Base-by-base conservation (phyloP, 2,888 invertebrate genomes). In the Chymomyza fuscimana region DNA sequence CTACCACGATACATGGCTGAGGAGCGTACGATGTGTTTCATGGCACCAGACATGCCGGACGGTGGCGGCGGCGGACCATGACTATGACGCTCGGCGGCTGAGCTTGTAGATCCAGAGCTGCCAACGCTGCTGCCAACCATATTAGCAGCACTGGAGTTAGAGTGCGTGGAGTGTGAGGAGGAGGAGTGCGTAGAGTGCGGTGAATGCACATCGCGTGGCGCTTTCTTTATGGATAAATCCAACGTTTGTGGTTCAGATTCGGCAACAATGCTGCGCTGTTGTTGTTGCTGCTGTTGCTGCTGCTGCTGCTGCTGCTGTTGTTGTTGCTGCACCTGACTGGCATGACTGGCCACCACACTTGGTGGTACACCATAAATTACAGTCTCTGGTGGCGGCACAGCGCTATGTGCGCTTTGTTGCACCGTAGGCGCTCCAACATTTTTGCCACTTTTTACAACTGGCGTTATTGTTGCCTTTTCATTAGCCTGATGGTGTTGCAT, bases 151-250 rank as follows among this genome's bases (percentile, higher is more conserved):
- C 90, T 19, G 12, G 54, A 54, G 54, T n/a, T 54, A 2, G 54
- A 54, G 40, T 46, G 40, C 40, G 40, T 46, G 40, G 40, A 46
- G 40, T 46, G 40, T 46, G 40, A 46, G 40, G 40, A 46, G 40
- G 40, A 32, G 51, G 51, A 51, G 16, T 51, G 51, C 85, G 91
- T 40, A 88, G 81, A 73, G 59, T 89, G 90, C 83, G 90, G 90
- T 5, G 90, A 90, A 10, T 85, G 92, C 89, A 71, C 78, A 92
- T 79, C 95, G 91, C 92, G 88, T 5, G 89, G 86, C 2, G 95
- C 95, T 80, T 95, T 95, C 91, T 96, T 96, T 69, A 96, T 95
- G 86, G 96, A 96, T 76, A 96, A 92, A 88, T 96, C 96, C 0
- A 96, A 92, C 0, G 95, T 96, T 73, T 94, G 93, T 3, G 94